Evolutionary conservation across 2,888 invertebrate species (phyloP), one percentile per base, ranked within the genome.

Genomic region (Actias luna): DNA sequence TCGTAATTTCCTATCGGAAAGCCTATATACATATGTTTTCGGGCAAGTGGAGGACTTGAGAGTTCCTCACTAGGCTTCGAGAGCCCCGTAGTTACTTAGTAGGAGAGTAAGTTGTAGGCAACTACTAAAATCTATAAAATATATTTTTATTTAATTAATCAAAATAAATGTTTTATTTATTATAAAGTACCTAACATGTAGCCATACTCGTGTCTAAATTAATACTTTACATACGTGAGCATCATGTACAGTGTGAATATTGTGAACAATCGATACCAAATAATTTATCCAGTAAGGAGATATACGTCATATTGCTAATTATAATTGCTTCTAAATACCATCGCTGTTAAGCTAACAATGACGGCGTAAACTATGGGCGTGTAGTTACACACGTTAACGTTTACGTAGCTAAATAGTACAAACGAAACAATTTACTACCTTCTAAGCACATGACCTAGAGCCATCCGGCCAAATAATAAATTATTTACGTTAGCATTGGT

Each of bases 301-400:
- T n/a, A n/a, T 27, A 27, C 25, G 50, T 14, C 14, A 25, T 8
- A 29, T 29, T 5, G 8, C 16, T 46, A 46, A 46, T 46, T 29
- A 55, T 55, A 29, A 29, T 29, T 55, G 16, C 8, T 29, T 16
- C 16, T 29, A 55, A 55, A 55, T 55, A 55, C 29, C 29, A n/a
- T 22, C n/a, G 29, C 8, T 29, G 55, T 55, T 29, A 55, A 55
- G n/a, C 29, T 29, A 55, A 55, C 29, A 55, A n/a, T 55, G 55
- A n/a, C 29, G 55, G 29, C n/a, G 55, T 55, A 29, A 55, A 55
- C 29, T 55, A n/a, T 55, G 55, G 29, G 55, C 55, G 55, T 55
- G 55, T 55, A 12, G 46, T 12, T 50, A 52, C 27, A 52, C 14
- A 12, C 52, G 52, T 52, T 27, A 25, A 52, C 27, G 27, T 52